A percentile compares a stretch with the other conserved stretches of the same genome.
Evolutionary conservation across 53 echinoderm and acorn worm genomes (phyloP).

Genomic region (Luidia sarsii): DNA sequence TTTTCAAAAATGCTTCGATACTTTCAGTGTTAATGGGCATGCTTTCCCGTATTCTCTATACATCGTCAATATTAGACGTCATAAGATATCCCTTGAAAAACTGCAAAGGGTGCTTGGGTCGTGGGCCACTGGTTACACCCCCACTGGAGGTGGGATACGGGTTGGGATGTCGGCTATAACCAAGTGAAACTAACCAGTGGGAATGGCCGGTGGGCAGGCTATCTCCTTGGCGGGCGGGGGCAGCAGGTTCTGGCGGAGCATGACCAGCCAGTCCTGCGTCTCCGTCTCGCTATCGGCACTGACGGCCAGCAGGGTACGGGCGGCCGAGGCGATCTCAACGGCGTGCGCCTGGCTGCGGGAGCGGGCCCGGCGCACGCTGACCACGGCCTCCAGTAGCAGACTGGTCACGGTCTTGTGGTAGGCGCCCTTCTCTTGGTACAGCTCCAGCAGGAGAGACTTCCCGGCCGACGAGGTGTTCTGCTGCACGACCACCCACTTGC

Average conservation of each 20-base stretch:
- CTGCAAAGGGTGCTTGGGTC: too few relatives aligned
- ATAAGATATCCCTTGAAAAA: too few relatives aligned
- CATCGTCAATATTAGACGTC: too few relatives aligned
- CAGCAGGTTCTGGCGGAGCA: slow-evolving; percentile 67
- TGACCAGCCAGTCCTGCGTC: slow-evolving; percentile 79
- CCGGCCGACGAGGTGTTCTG: slow-evolving; percentile 70
- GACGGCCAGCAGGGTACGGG: slow-evolving; percentile 58
- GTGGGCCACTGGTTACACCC: too few relatives aligned
- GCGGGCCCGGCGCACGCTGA: slow-evolving; percentile 57
- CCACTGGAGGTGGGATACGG: too few relatives aligned
- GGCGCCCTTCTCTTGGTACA: slow-evolving; percentile 87
- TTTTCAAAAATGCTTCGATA: too few relatives aligned
- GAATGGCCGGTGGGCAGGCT: slow-evolving; percentile 46
- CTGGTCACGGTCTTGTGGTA: slow-evolving; percentile 87
- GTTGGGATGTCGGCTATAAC: too few relatives aligned
- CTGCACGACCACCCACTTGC: slow-evolving; percentile 80
- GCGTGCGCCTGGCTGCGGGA: slow-evolving; percentile 76
- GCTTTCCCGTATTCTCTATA: too few relatives aligned
- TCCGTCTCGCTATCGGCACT: slow-evolving; percentile 81
- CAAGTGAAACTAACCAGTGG: slow-evolving; percentile 61
- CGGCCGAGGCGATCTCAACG: slow-evolving; percentile 66
- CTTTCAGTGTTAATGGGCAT: too few relatives aligned
- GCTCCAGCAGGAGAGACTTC: slow-evolving; percentile 73
- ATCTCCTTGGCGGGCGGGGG: slow-evolving; percentile 75
- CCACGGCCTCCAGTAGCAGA: slow-evolving; percentile 72